Percentiles rank a stretch among this genome's conserved stretches.
These are phyloP conservation scores for Meiosimyza decipiens DNA, from an alignment of 2,888 invertebrate genomes.

Conservation along the genomic window DNA sequence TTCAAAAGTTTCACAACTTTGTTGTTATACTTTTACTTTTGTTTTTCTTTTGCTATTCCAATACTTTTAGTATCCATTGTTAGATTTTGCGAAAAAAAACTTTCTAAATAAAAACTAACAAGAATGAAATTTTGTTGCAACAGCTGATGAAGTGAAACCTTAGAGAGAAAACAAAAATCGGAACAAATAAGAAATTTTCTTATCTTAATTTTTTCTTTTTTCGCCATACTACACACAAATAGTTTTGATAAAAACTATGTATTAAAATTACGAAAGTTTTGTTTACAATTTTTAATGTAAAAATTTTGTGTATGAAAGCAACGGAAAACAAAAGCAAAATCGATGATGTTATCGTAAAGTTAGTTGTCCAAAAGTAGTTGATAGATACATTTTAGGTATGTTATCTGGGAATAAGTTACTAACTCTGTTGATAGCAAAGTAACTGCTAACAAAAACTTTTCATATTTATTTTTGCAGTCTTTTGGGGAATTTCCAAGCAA, in stretches of 20 bases:
- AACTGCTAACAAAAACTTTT: conserved; percentile 20
- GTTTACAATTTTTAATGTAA: not conserved
- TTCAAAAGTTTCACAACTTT: no score
- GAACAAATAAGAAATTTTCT: no score
- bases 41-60: not conserved
- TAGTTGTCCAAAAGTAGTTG: no score
- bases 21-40: no score
- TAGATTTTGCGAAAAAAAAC: no score
- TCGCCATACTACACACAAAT: not conserved
- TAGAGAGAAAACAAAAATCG: no score
- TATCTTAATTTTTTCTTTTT: no score
- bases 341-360: no score
- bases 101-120: not conserved
- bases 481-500: no score
- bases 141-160: conserved; percentile 12
- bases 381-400: conserved; percentile 3
- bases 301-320: no score
- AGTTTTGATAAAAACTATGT: conserved; percentile 18
- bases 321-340: no score
- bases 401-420: not conserved
- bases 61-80: not conserved
- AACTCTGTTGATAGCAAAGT: not conserved
- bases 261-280: conserved; percentile 7
- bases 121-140: conserved; percentile 1
- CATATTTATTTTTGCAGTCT: not conserved